These are phyloP conservation scores for Aldrovandia affinis DNA, from an alignment of 2,797 vertebrate genomes.

Conservation along the genomic window DNA sequence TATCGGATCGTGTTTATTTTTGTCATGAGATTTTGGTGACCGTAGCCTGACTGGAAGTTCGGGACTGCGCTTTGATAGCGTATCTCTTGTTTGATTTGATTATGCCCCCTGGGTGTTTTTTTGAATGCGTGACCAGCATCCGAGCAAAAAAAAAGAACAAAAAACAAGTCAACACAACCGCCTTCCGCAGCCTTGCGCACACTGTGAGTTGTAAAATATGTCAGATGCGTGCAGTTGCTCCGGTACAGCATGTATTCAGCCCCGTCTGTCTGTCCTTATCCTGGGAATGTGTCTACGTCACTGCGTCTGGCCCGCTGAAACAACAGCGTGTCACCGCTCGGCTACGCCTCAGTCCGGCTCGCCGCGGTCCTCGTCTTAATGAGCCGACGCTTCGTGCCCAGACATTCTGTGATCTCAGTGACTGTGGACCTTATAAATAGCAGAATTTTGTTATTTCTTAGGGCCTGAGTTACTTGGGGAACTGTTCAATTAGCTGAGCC, in stretches of 20 bases:
- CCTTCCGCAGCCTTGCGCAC: too few species aligned
- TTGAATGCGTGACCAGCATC: background rate
- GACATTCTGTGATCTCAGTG: background rate
- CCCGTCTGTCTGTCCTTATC: background rate
- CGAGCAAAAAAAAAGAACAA: background rate
- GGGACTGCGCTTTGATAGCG: background rate
- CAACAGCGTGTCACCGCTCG: background rate
- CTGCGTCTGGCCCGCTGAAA: background rate
- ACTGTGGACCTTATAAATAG: background rate
- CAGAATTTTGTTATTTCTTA: background rate
- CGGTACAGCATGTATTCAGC: background rate
- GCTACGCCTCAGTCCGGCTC: background rate
- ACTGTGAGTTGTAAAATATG: background rate
- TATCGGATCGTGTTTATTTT: constrained; percentile 7
- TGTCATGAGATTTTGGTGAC: background rate
- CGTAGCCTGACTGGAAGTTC: background rate
- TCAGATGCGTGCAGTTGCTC: background rate
- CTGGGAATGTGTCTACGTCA: background rate
- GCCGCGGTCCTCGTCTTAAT: too few species aligned
- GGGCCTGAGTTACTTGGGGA: background rate
- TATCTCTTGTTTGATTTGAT: background rate
- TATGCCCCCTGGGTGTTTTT: background rate
- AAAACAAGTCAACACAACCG: background rate
- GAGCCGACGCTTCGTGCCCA: background rate
- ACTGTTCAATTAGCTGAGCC: background rate